A percentile compares a stretch with the other conserved stretches of the same genome.
These are phyloP conservation scores for Psettodes erumei DNA, from an alignment of 2,113 vertebrate genomes.

Conservation along the genomic window DNA sequence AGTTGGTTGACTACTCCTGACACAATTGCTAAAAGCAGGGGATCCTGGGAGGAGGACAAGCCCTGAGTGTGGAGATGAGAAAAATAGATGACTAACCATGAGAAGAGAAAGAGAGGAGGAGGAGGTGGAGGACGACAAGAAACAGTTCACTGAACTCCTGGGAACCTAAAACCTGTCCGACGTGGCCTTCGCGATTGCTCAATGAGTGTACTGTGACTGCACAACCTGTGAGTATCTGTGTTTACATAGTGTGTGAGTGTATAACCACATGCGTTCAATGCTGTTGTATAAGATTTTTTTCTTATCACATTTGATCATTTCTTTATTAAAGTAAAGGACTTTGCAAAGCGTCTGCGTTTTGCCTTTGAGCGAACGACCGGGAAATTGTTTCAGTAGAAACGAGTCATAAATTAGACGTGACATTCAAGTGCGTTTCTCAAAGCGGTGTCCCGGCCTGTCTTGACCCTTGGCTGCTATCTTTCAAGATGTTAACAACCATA, in stretches of 20 bases:
- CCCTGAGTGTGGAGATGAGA: constrained; percentile 42
- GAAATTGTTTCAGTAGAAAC: neutral
- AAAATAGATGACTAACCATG: constrained; percentile 77
- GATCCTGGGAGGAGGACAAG: constrained; percentile 73
- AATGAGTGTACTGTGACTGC: constrained; percentile 47
- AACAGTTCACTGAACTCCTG: constrained; percentile 70
- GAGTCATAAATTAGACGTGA: constrained; percentile 42
- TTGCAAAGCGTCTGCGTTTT: constrained; percentile 17
- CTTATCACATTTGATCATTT: neutral
- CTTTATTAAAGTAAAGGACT: accelerated
- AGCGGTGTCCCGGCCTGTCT: neutral
- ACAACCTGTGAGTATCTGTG: neutral
- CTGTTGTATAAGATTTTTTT: neutral
- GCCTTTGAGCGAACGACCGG: neutral
- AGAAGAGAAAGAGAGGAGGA: constrained; percentile 48
- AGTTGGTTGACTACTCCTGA: constrained; percentile 70
- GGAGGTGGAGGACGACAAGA: constrained; percentile 52
- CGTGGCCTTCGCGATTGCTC: constrained; percentile 69
- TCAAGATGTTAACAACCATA: constrained; percentile 5
- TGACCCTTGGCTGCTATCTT: constrained; percentile 13
- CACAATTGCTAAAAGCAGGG: constrained; percentile 45
- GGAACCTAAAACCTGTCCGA: constrained; percentile 81
- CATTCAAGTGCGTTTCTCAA: neutral
- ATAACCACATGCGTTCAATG: neutral
- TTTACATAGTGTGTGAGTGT: neutral